phyloP scores from a whole-genome alignment of 1,140 invertebrate genomes.

The Drosophila ficusphila region DNA sequence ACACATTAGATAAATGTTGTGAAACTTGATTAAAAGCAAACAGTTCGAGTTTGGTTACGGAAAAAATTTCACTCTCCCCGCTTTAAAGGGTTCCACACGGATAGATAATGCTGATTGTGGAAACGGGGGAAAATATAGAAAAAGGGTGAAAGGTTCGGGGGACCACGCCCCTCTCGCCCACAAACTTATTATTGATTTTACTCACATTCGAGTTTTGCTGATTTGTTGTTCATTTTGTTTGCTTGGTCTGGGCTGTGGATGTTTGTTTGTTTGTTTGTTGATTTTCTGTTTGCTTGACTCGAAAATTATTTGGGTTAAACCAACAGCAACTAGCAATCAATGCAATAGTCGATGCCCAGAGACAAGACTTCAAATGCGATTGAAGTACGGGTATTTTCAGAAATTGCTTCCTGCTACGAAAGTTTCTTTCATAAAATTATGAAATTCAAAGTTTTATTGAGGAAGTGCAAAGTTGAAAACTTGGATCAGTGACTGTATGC shows the following conservation, averaged over 20 bases:
- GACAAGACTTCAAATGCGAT: constrained; percentile 11
- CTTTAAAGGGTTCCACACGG: constrained; percentile 7
- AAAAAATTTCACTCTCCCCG: constrained; percentile 22
- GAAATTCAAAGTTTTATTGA: constrained; percentile 14
- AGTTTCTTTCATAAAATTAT: constrained; percentile 11
- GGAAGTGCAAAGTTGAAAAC: constrained; percentile 9
- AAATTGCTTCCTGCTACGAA: constrained; percentile 21
- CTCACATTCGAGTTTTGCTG: constrained; percentile 48
- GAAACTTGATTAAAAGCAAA: constrained; percentile 45
- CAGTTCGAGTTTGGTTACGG: constrained; percentile 5
- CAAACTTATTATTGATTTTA: constrained; percentile 49
- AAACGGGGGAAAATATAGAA: neutral
- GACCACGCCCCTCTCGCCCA: constrained; percentile 4
- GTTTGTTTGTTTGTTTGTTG: constrained; percentile 46
- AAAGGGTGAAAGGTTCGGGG: neutral
- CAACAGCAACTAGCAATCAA: constrained; percentile 44
- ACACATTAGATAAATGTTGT: constrained; percentile 40
- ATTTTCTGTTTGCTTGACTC: constrained; percentile 55
- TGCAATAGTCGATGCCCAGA: constrained; percentile 35
- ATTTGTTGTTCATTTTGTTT: constrained; percentile 51
- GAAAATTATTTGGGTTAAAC: constrained; percentile 63
- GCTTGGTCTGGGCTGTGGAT: constrained; percentile 30
- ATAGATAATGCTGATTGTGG: neutral
- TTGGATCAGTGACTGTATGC: neutral
- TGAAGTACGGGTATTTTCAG: constrained; percentile 15